phyloP scores from a whole-genome alignment of 2,888 invertebrate genomes.

The Doris montereyensis region DNA sequence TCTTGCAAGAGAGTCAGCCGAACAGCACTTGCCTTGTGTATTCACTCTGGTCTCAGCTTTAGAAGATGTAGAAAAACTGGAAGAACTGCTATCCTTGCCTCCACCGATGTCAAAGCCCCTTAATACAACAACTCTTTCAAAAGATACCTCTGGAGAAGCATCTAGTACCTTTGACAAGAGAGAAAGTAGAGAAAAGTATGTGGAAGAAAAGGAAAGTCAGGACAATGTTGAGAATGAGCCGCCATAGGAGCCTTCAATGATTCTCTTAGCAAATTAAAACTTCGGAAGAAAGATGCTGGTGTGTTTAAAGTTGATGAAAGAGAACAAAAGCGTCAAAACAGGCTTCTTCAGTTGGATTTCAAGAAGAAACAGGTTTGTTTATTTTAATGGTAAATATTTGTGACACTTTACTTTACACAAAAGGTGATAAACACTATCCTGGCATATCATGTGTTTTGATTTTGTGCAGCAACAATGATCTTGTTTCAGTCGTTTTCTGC shows the following conservation, averaged over 20 bases:
- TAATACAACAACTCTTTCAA: too few species aligned
- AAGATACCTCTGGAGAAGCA: too few species aligned
- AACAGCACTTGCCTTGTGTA: constrained; percentile 56
- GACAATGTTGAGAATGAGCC: neutral
- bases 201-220: neutral
- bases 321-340: constrained; percentile 53
- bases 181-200: too few species aligned
- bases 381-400: too few species aligned
- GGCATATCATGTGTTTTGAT: too few species aligned
- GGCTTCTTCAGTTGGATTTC: constrained; percentile 58
- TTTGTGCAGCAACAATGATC: too few species aligned
- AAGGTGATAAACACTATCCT: too few species aligned
- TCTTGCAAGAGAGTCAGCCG: constrained; percentile 55
- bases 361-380: constrained; percentile 51
- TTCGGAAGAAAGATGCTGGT: neutral
- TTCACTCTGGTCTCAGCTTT: constrained; percentile 64
- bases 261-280: neutral
- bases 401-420: too few species aligned
- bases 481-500: too few species aligned
- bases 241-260: neutral
- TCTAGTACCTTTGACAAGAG: too few species aligned
- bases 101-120: too few species aligned
- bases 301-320: neutral
- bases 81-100: constrained; percentile 50
- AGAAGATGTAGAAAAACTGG: constrained; percentile 58